A percentile compares a stretch with the other conserved stretches of the same genome.
Evolutionary conservation across 2,888 invertebrate genomes (phyloP).

Genomic region (Melinopterus prodromus): DNA sequence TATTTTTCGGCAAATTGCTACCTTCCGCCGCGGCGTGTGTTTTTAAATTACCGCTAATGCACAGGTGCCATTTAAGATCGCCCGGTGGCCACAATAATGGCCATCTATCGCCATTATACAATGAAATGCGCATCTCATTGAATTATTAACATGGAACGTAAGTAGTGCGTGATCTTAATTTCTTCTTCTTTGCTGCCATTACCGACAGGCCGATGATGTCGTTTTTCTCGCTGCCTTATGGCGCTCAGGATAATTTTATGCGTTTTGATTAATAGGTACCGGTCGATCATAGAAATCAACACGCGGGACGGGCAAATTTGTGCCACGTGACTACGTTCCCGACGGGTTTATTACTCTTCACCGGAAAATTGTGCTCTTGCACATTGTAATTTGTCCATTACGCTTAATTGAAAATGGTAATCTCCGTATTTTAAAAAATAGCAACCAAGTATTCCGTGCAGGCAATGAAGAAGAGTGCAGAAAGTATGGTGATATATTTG

Average conservation of each 20-base stretch:
- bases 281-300: background rate
- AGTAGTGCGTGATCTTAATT: conserved; percentile 4
- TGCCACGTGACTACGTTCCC: background rate
- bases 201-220: background rate
- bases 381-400: background rate
- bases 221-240: background rate
- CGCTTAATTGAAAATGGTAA: background rate
- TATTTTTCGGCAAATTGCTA: background rate
- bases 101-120: conserved; percentile 11
- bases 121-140: conserved; percentile 31
- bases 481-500: too few species aligned
- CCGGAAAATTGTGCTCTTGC: background rate
- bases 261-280: background rate
- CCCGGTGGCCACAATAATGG: conserved; percentile 4
- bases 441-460: too few species aligned
- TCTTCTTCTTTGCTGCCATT: background rate
- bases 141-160: conserved; percentile 4
- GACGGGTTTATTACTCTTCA: background rate
- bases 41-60: background rate
- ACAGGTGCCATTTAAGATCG: background rate
- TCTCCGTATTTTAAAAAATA: background rate
- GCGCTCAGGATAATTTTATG: background rate
- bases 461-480: too few species aligned
- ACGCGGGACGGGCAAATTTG: background rate
- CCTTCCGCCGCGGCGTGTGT: background rate